Conservation (phyloP, 2,797 vertebrate species). For the Microctenopoma lineatum region DNA sequence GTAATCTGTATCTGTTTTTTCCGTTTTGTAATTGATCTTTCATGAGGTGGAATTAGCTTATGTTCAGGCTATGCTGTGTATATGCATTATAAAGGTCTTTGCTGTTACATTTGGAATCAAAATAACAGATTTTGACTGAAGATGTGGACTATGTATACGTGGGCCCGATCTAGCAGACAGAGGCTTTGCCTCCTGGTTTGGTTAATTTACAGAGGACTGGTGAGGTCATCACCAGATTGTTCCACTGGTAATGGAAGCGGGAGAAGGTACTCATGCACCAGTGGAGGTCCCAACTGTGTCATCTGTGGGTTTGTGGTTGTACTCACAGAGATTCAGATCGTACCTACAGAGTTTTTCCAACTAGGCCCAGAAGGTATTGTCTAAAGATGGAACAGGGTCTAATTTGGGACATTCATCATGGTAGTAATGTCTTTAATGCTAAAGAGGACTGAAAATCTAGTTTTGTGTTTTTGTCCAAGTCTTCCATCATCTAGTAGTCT, state of each 20-base stretch:
- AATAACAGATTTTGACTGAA: slow-evolving; percentile 26
- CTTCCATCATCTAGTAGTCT: too few species aligned
- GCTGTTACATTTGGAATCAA: neutral
- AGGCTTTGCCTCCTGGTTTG: slow-evolving; percentile 60
- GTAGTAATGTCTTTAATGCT: slow-evolving; percentile 12
- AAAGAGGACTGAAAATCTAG: neutral
- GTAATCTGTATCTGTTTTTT: slow-evolving; percentile 2
- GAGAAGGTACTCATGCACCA: slow-evolving; percentile 61
- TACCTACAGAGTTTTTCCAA: slow-evolving; percentile 62
- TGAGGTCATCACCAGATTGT: slow-evolving; percentile 67
- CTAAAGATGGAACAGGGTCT: slow-evolving; percentile 14
- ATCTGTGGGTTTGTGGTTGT: slow-evolving; percentile 66
- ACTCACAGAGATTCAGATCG: slow-evolving; percentile 50
- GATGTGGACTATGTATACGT: slow-evolving; percentile 39
- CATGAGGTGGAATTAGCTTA: neutral
- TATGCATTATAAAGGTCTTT: neutral
- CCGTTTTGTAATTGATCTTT: neutral
- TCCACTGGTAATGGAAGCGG: slow-evolving; percentile 71
- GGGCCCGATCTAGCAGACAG: slow-evolving; percentile 22
- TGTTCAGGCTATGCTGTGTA: neutral
- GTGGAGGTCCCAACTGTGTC: slow-evolving; percentile 69
- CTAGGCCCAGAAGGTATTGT: slow-evolving; percentile 34
- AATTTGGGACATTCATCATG: slow-evolving; percentile 23
- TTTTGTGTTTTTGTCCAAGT: too few species aligned
- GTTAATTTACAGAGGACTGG: slow-evolving; percentile 63